phyloP scores from a whole-genome alignment of 2,888 invertebrate genomes.

The Lochmaea crataegi region DNA sequence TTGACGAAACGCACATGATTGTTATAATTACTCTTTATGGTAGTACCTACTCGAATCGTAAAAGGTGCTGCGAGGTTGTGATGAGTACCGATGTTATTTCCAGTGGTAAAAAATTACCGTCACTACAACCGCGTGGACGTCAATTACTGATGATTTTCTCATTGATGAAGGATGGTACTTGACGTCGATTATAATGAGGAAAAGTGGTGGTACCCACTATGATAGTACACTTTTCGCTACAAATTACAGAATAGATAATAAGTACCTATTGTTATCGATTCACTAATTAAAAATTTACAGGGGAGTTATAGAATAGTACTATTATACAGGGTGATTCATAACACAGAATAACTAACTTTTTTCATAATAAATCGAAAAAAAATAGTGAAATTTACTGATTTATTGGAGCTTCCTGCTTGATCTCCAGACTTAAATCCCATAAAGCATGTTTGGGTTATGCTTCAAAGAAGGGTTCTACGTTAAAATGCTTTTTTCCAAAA shows the following conservation, averaged over 20 bases:
- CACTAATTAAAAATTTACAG: not conserved
- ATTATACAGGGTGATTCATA: no score
- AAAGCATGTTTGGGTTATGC: no score
- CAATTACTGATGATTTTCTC: constrained; percentile 17
- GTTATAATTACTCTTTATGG: not conserved
- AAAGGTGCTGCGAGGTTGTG: not conserved
- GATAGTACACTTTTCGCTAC: constrained; percentile 9
- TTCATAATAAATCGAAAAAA: no score
- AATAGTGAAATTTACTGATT: no score
- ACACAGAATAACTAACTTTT: no score
- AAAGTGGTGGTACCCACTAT: constrained; percentile 27
- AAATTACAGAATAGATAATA: constrained; percentile 17
- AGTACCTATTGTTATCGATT: constrained; percentile 1
- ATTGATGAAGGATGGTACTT: constrained; percentile 23
- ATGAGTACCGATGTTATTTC: constrained; percentile 1
- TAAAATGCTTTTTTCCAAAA: no score
- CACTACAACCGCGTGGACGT: constrained; percentile 3
- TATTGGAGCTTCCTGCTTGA: no score
- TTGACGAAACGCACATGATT: constrained; percentile 49
- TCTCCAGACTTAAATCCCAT: no score
- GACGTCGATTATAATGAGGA: constrained; percentile 9
- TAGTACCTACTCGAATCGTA: constrained; percentile 11
- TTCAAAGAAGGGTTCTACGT: no score
- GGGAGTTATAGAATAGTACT: not conserved
- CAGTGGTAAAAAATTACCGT: constrained; percentile 10